phyloP scores from a whole-genome alignment of 1,140 invertebrate species.

The Euura saliciscinereae region DNA sequence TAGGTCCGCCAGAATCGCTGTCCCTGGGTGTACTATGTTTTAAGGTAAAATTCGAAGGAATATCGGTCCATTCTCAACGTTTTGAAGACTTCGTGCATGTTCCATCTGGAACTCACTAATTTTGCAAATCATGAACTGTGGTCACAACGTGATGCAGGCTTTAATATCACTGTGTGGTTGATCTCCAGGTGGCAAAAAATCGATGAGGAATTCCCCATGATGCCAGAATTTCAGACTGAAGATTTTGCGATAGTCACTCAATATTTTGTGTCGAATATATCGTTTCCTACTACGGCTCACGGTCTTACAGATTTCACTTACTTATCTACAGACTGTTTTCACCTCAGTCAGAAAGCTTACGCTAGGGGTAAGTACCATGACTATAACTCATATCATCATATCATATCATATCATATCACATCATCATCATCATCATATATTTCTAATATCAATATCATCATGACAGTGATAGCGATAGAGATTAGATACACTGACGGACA shows the following conservation, averaged over 20 bases:
- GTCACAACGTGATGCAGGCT: neutral
- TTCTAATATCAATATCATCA: too few species aligned
- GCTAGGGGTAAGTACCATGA: slow-evolving; percentile 54
- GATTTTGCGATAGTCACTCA: slow-evolving; percentile 76
- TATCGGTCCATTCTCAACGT: too few species aligned
- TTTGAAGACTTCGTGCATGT: too few species aligned
- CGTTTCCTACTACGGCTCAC: slow-evolving; percentile 45
- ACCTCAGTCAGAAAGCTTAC: slow-evolving; percentile 68
- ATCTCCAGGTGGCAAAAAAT: slow-evolving; percentile 42
- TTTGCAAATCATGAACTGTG: too few species aligned
- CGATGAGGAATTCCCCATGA: slow-evolving; percentile 45
- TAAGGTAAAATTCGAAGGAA: too few species aligned
- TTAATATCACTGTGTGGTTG: neutral
- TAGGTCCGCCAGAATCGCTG: too few species aligned
- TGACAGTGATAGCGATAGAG: too few species aligned
- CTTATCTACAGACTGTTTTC: slow-evolving; percentile 70
- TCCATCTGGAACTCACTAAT: too few species aligned
- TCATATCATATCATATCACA: too few species aligned
- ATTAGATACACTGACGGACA: too few species aligned
- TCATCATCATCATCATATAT: too few species aligned
- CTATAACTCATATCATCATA: neutral
- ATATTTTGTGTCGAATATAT: slow-evolving; percentile 57
- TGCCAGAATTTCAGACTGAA: slow-evolving; percentile 57
- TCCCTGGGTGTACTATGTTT: too few species aligned
- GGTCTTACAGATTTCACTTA: slow-evolving; percentile 64